Conservation (phyloP, 2,888 invertebrate genomes). For the Adineta ricciae region DNA sequence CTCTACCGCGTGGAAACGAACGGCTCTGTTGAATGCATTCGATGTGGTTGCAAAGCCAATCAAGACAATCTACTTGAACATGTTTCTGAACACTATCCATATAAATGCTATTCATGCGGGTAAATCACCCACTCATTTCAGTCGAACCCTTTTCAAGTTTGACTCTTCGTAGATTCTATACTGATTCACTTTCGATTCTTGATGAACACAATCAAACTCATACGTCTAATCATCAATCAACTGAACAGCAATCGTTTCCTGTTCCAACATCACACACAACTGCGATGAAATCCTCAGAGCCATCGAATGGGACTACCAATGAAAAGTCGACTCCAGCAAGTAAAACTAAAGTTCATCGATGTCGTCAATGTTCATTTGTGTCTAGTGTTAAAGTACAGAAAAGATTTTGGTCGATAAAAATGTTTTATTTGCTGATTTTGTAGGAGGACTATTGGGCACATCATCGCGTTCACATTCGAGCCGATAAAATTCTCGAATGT, state of each 20-base stretch:
- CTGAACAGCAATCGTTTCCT: not conserved
- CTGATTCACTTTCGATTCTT: not conserved
- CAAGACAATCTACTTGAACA: conserved; percentile 19
- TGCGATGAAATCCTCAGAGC: not conserved
- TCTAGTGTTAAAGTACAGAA: not conserved
- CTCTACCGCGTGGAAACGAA: not conserved
- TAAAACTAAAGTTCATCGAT: conserved; percentile 2
- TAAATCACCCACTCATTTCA: not conserved
- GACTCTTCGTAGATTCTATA: not conserved
- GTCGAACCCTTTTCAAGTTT: not conserved
- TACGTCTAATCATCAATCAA: not conserved
- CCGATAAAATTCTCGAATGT: conserved; percentile 79
- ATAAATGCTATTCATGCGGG: conserved; percentile 18
- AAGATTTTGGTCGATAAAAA: not conserved
- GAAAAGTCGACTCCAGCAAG: not conserved
- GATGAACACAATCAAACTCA: conserved; percentile 2
- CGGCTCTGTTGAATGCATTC: not conserved
- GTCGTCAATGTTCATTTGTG: conserved; percentile 16
- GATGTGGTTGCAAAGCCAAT: not conserved
- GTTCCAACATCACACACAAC: not conserved
- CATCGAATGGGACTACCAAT: not conserved
- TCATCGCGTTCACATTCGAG: conserved; percentile 73
- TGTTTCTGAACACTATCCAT: conserved; percentile 19
- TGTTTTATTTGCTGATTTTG: not conserved
- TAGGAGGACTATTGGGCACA: conserved; percentile 80